These are phyloP conservation scores for Vulpes lagopus DNA, from an alignment of 2,113 vertebrate species.

Conservation along the genomic window DNA sequence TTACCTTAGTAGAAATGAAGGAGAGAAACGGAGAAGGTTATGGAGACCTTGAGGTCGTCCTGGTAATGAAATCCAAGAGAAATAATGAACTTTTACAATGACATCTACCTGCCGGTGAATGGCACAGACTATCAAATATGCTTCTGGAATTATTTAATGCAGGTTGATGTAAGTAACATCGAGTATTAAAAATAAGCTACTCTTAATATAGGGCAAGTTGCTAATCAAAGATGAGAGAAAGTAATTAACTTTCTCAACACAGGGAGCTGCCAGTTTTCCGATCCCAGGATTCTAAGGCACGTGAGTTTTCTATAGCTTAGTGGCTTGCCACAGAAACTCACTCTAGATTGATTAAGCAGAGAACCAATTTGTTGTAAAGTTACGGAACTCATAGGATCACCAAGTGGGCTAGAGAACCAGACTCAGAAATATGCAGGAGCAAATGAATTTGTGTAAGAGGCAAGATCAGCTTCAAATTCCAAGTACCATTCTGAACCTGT, in stretches of 20 bases:
- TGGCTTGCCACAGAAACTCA: background rate
- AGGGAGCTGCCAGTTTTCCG: background rate
- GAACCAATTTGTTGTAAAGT: background rate
- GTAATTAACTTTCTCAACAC: background rate
- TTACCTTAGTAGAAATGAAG: background rate
- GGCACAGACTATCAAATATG: background rate
- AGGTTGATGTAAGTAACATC: background rate
- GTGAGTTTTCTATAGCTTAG: background rate
- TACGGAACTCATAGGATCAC: background rate
- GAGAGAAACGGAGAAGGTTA: background rate
- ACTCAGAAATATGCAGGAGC: background rate
- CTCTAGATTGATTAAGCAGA: background rate
- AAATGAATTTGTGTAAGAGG: background rate
- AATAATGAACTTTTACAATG: background rate
- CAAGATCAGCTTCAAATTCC: background rate
- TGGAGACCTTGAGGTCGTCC: background rate
- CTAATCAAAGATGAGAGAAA: background rate
- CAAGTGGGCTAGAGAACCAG: background rate
- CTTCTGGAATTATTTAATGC: background rate
- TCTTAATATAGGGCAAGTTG: background rate
- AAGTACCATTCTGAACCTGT: background rate
- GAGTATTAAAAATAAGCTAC: slow-evolving; percentile 8
- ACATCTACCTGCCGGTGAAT: background rate
- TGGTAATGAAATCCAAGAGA: background rate
- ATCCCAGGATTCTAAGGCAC: background rate